Conservation (phyloP, 2,888 invertebrate genomes). For the Bellardia bayeri region DNA sequence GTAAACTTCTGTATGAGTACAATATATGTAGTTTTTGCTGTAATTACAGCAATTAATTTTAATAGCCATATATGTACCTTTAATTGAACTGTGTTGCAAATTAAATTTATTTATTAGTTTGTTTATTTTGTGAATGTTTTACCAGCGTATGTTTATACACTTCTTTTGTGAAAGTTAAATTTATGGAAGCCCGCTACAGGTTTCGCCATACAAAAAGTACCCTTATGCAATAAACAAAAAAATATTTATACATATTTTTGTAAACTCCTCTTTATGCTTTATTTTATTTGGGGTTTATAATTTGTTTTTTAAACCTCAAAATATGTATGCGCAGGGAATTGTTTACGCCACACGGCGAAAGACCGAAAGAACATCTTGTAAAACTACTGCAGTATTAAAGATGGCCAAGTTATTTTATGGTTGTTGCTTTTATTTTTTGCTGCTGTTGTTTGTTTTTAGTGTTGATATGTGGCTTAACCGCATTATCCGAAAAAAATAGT, state of each 20-base stretch:
- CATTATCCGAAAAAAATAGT: slow-evolving; percentile 41
- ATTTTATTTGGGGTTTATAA: background rate
- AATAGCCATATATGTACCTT: slow-evolving; percentile 47
- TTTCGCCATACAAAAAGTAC: too few relatives aligned
- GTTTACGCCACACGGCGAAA: slow-evolving; percentile 15
- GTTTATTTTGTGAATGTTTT: slow-evolving; percentile 2
- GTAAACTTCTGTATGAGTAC: too few relatives aligned
- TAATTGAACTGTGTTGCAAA: slow-evolving; percentile 32
- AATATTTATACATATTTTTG: background rate
- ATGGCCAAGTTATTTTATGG: slow-evolving; percentile 53
- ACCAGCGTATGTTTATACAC: background rate
- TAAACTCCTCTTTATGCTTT: background rate
- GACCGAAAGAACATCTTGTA: slow-evolving; percentile 48
- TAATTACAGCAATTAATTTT: slow-evolving; percentile 68
- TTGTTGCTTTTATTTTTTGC: slow-evolving; percentile 5
- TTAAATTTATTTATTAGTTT: slow-evolving; percentile 11
- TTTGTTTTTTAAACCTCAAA: slow-evolving; percentile 53
- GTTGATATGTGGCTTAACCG: slow-evolving; percentile 68
- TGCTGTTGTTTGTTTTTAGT: slow-evolving; percentile 9
- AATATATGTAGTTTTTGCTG: slow-evolving; percentile 25
- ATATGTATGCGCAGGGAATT: slow-evolving; percentile 18
- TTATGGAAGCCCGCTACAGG: background rate
- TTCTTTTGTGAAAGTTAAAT: slow-evolving; percentile 5
- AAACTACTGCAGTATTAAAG: slow-evolving; percentile 65
- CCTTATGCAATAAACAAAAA: background rate